A percentile compares a stretch with the other conserved stretches of the same genome.
phyloP scores from a whole-genome alignment of 2,888 invertebrate genomes.

The Sarcophaga subvicina region DNA sequence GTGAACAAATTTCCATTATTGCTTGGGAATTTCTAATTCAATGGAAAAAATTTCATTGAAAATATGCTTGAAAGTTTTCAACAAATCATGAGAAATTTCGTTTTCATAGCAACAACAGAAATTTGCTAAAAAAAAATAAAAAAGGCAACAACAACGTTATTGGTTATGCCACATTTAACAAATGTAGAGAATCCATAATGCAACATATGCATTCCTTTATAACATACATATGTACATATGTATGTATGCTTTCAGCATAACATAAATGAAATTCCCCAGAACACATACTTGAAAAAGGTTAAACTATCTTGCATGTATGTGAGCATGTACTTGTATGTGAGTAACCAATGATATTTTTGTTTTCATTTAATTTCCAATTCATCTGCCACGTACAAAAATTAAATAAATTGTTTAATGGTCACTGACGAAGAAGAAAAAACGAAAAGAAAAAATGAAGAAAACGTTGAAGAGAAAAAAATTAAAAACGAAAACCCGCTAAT shows the following conservation, averaged over 20 bases:
- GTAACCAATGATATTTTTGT: neutral
- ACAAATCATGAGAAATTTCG: neutral
- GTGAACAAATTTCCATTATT: no score
- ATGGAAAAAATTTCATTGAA: no score
- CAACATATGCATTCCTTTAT: neutral
- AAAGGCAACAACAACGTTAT: neutral
- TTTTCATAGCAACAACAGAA: no score
- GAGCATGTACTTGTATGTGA: neutral
- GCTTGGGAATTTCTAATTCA: no score
- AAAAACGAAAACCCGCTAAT: constrained; percentile 70
- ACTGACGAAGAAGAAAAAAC: constrained; percentile 43
- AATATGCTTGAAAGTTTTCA: no score
- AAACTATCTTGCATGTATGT: neutral
- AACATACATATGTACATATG: neutral
- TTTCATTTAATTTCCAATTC: constrained; percentile 48
- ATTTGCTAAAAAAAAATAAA: neutral
- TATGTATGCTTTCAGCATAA: neutral
- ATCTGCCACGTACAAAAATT: constrained; percentile 72
- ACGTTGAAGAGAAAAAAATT: no score
- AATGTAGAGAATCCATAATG: neutral
- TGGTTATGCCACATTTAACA: neutral
- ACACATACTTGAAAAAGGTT: neutral
- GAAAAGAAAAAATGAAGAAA: neutral
- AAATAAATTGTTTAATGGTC: constrained; percentile 75
- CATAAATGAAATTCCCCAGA: neutral